Evolutionary conservation across 2,888 invertebrate species (phyloP).

Genomic region (Hyposoter didymator): DNA sequence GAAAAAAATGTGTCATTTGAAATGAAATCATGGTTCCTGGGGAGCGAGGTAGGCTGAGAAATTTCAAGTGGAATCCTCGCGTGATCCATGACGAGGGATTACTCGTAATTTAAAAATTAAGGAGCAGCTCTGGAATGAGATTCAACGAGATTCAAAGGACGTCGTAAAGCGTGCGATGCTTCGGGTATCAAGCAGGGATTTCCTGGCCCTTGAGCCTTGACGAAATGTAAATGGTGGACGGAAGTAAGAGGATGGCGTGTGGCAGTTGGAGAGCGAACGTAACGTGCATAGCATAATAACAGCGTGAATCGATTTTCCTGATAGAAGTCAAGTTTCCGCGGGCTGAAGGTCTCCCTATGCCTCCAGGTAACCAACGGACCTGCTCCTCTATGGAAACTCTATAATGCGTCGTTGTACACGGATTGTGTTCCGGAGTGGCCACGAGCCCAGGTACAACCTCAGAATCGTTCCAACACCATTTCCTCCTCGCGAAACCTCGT

Average conservation of each 20-base stretch:
- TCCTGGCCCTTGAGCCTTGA: constrained; percentile 9
- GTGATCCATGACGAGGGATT: neutral
- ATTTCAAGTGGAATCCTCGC: neutral
- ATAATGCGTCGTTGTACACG: constrained; percentile 17
- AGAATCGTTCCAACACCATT: constrained; percentile 50
- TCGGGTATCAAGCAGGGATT: constrained; percentile 38
- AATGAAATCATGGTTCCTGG: neutral
- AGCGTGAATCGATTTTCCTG: constrained; percentile 55
- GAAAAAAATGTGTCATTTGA: neutral
- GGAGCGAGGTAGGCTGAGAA: neutral
- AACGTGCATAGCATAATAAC: constrained; percentile 38
- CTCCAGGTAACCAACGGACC: constrained; percentile 25
- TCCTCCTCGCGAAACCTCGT: constrained; percentile 32
- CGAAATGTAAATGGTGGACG: constrained; percentile 27
- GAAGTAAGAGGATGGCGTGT: constrained; percentile 20
- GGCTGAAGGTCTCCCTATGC: constrained; percentile 37
- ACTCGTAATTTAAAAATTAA: neutral
- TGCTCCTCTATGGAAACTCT: constrained; percentile 49
- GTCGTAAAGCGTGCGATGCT: neutral
- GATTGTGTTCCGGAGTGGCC: constrained; percentile 22
- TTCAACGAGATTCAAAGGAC: constrained; percentile 14
- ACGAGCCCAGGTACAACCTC: constrained; percentile 31
- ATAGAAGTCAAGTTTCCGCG: constrained; percentile 27
- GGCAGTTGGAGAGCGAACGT: constrained; percentile 25
- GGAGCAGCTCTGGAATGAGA: constrained; percentile 16